Evolutionary conservation across 2,113 vertebrate species (phyloP), one percentile per base, ranked within the genome.

Genomic region (Eurypyga helias): DNA sequence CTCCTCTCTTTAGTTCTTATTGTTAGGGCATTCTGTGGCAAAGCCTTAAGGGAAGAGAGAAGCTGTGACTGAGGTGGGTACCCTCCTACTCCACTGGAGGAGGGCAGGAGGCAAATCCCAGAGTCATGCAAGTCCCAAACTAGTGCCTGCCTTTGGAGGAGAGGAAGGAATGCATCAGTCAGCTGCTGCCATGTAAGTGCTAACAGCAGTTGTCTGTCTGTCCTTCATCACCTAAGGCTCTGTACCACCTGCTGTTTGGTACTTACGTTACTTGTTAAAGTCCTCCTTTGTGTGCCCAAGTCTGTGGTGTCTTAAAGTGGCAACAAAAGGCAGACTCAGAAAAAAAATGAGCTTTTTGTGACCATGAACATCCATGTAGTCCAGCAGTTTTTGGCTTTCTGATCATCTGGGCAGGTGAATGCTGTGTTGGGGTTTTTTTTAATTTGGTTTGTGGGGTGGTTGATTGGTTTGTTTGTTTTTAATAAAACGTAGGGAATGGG

Each of bases 221-320:
- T 70, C 73, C 84, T 73, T 72, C 46, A 28, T 58, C 38, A 62
- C 61, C 28, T 84, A 11, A 60, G 75, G 78, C 52, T 85, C 91
- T 55, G 5, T 49, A 36, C 60, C 45, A 33, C n/a, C 69, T 90
- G 33, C 43, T 17, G 5, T 64, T 83, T 77, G 46, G 57, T 54
- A 25, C 71, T 77, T 72, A 43, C 13, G 3, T 8, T 43, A 46
- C 57, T 85, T 90, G 71, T 76, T 6, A 11, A 64, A 64, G 57
- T 76, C 29, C 9, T 92, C 28, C 18, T 88, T 61, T 80, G 15
- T 71, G 60, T 84, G 43, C 23, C 48, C 48, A 52, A 43, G 25
- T 55, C 20, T 75, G 43, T n/a, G 0, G 0, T 28, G 11, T 60
- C 11, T 31, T 34, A 23, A 75, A 78, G 46, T 31, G 21, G 76